Conservation (phyloP, 1,140 invertebrate species). For the Megathymus violae region DNA sequence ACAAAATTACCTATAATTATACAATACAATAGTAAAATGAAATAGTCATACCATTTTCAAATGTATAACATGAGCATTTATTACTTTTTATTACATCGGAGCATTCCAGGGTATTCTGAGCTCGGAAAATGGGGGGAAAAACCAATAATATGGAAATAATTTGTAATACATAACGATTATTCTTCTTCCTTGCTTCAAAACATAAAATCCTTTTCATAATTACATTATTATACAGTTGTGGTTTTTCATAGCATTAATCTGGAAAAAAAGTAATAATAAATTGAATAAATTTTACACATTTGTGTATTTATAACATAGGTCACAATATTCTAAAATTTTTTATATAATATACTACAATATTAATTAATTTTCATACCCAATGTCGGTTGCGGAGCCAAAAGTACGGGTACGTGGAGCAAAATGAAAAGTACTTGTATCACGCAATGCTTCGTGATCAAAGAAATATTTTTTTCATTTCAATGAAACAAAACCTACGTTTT, state of each 20-base stretch:
- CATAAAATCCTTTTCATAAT: conserved; percentile 76
- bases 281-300: not conserved
- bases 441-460: conserved; percentile 20
- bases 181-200: conserved; percentile 62
- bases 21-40: not conserved
- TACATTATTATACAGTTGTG: conserved; percentile 69
- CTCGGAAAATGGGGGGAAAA: conserved; percentile 71
- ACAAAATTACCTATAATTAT: not conserved
- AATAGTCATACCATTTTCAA: conserved; percentile 69
- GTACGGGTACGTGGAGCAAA: conserved; percentile 5
- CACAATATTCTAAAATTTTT: not conserved
- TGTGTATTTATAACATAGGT: not conserved
- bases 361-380: conserved; percentile 1
- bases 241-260: conserved; percentile 59
- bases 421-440: conserved; percentile 20
- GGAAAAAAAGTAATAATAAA: conserved; percentile 49
- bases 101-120: conserved; percentile 78
- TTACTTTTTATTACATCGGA: conserved; percentile 65
- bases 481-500: not conserved
- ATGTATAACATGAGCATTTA: conserved; percentile 77
- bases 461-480: conserved; percentile 1
- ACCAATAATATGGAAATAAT: conserved; percentile 75
- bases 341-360: not conserved
- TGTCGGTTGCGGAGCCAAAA: conserved; percentile 9
- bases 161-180: conserved; percentile 64